Percentiles rank a stretch among this genome's conserved stretches.
Conservation (phyloP, 2,888 invertebrate genomes). For the Cryptosula pallasiana region DNA sequence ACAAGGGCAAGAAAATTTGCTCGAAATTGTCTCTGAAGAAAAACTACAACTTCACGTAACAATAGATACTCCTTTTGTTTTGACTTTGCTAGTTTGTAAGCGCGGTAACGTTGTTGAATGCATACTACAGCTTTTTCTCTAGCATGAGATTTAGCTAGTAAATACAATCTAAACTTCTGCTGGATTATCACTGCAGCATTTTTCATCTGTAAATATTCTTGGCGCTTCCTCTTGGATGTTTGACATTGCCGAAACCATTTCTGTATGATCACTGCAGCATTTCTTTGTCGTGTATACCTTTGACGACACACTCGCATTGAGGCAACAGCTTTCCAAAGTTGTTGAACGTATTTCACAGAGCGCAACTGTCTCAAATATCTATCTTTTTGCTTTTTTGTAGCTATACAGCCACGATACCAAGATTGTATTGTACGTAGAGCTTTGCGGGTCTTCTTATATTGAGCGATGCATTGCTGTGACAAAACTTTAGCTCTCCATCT, state of each 20-base stretch:
- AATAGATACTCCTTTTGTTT: constrained; percentile 26
- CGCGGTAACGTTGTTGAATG: constrained; percentile 32
- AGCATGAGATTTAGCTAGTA: neutral
- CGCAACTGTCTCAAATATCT: neutral
- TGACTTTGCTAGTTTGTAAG: constrained; percentile 26
- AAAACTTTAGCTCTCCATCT: neutral
- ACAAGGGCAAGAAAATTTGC: neutral
- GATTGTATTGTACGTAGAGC: neutral
- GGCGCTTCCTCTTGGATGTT: neutral
- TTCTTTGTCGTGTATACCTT: neutral
- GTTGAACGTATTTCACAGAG: neutral
- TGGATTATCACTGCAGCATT: neutral
- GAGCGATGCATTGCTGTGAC: neutral
- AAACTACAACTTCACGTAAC: constrained; percentile 23
- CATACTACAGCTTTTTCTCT: constrained; percentile 27
- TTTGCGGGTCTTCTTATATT: neutral
- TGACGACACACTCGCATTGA: neutral
- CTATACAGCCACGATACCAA: neutral
- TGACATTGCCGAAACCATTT: neutral
- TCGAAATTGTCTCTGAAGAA: constrained; percentile 9
- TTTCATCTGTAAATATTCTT: neutral
- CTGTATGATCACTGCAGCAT: neutral
- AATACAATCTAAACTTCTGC: neutral
- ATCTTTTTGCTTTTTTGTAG: neutral
- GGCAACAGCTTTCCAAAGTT: neutral